Evolutionary conservation across 2,797 vertebrate genomes (phyloP).

Genomic region (Pristis pectinata): DNA sequence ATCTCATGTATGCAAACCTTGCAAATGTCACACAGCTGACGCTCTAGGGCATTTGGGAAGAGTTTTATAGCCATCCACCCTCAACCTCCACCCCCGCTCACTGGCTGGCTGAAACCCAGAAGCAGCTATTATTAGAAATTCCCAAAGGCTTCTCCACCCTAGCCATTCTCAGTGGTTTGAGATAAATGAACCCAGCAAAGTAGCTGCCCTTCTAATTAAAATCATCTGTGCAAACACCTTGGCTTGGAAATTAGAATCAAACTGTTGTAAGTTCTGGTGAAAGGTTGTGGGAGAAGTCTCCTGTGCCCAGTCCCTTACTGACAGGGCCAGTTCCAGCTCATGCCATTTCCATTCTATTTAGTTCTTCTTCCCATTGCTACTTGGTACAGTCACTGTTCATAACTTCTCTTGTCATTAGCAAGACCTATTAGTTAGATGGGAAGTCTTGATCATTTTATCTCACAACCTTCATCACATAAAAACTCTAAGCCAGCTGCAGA

Average conservation of each 20-base stretch:
- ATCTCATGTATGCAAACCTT: slow-evolving; percentile 25
- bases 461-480: background rate
- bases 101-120: slow-evolving; percentile 34
- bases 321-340: background rate
- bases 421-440: background rate
- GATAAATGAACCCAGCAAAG: slow-evolving; percentile 41
- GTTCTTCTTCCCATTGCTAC: background rate
- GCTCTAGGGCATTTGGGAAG: slow-evolving; percentile 34
- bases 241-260: background rate
- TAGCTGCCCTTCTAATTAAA: slow-evolving; percentile 40
- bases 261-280: background rate
- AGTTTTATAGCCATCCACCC: background rate
- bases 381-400: no score
- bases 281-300: no score
- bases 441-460: background rate
- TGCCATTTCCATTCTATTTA: background rate
- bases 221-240: slow-evolving; percentile 41
- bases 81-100: slow-evolving; percentile 25
- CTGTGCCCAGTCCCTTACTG: background rate
- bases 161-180: slow-evolving; percentile 40
- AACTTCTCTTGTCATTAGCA: background rate
- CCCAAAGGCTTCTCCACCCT: slow-evolving; percentile 41
- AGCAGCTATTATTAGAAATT: slow-evolving; percentile 39
- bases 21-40: slow-evolving; percentile 38
- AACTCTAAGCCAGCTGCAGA: background rate